Percentiles rank a stretch among this genome's conserved stretches.
Conservation (phyloP, 2,888 invertebrate species). For the Hydraecia micacea region DNA sequence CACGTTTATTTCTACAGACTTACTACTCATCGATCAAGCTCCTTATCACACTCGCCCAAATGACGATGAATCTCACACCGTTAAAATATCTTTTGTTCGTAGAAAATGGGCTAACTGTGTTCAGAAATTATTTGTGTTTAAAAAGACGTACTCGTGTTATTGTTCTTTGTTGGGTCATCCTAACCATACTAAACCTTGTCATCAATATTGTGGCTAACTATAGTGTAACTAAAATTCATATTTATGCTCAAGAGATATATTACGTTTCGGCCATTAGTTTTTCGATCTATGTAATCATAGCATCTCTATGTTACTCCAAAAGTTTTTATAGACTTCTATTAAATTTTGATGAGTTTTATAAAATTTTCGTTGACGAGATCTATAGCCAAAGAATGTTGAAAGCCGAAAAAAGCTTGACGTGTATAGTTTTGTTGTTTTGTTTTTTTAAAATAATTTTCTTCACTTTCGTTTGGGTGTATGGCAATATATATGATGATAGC, state of each 20-base stretch:
- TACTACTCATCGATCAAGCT: not conserved
- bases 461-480: not conserved
- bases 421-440: constrained; percentile 8
- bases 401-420: constrained; percentile 29
- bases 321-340: constrained; percentile 43
- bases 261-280: constrained; percentile 40
- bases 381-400: constrained; percentile 44
- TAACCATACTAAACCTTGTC: not conserved
- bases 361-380: constrained; percentile 36
- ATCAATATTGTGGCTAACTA: not conserved
- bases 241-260: constrained; percentile 34
- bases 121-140: constrained; percentile 62
- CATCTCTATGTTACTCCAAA: constrained; percentile 41
- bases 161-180: constrained; percentile 25
- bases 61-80: constrained; percentile 50
- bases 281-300: constrained; percentile 44
- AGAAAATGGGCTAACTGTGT: constrained; percentile 62
- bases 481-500: too few relatives aligned
- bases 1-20: not conserved
- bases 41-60: not conserved
- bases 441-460: constrained; percentile 19
- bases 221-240: too few relatives aligned
- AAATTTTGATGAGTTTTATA: constrained; percentile 50
- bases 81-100: constrained; percentile 56
- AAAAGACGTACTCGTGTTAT: constrained; percentile 45